A percentile compares a stretch with the other conserved stretches of the same genome.
These are phyloP conservation scores for Caenorhabditis afra DNA, from an alignment of 2,888 invertebrate genomes.

Conservation along the genomic window DNA sequence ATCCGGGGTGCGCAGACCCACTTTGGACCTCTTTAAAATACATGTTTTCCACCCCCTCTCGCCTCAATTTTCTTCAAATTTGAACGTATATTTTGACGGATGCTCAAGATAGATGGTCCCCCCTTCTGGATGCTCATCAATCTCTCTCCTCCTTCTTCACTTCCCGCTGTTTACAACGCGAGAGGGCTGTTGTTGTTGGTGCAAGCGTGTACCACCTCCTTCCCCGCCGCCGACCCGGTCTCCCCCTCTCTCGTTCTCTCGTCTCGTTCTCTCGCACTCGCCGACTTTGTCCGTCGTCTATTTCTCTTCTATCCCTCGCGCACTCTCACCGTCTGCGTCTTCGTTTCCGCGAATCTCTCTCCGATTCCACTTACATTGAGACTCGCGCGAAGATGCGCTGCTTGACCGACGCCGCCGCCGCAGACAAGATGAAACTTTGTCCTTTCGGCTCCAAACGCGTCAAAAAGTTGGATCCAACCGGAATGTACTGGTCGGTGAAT, in stretches of 20 bases:
- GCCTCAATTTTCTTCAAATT: no score
- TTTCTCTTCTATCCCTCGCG: slow-evolving; percentile 30
- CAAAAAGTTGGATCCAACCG: slow-evolving; percentile 50
- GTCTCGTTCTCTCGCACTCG: slow-evolving; percentile 6
- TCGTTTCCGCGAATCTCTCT: slow-evolving; percentile 17
- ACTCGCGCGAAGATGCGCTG: slow-evolving; percentile 69
- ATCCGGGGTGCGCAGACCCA: no score
- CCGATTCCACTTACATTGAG: slow-evolving; percentile 53
- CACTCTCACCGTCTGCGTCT: slow-evolving; percentile 18
- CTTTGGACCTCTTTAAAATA: no score
- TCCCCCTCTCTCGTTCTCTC: neutral
- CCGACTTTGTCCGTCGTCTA: slow-evolving; percentile 19
- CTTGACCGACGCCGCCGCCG: slow-evolving; percentile 66
- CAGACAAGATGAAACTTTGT: slow-evolving; percentile 69
- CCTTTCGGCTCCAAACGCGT: slow-evolving; percentile 63
- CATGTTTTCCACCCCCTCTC: no score
- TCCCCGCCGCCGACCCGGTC: neutral
- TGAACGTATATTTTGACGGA: no score
- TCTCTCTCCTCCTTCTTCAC: slow-evolving; percentile 19
- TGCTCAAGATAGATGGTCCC: neutral
- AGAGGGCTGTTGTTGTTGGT: slow-evolving; percentile 30
- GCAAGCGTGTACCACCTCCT: slow-evolving; percentile 28
- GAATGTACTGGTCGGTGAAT: slow-evolving; percentile 48
- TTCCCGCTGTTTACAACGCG: slow-evolving; percentile 16
- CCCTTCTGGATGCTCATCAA: neutral